Evolutionary conservation across 1,140 invertebrate genomes (phyloP), one percentile per base, ranked within the genome.

Genomic region (Antheraea pernyi): DNA sequence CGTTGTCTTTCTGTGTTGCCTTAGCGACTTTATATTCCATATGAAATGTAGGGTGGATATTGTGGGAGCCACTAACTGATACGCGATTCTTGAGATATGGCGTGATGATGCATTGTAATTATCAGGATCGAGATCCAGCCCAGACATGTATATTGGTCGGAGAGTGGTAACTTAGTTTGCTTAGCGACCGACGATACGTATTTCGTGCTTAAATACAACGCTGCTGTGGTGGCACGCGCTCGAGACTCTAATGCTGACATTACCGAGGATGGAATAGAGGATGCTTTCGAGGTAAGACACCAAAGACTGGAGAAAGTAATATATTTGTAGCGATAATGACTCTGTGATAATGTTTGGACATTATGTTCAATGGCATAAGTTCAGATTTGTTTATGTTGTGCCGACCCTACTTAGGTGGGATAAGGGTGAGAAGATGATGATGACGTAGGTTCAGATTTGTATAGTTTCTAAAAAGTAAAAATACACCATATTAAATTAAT

Each of bases 101-200:
- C 16, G 46, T 53, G 11, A 53, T 53, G 16, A 53, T 53, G 13
- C 11, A 16, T 16, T 53, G 16, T 53, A n/a, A 53, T 53, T 53
- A 65, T 10, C 79, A 93, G 92, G 59, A 99, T 99, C 85, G 98
- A 99, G 93, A 99, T 99, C 80, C 97, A 97, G 83, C 98, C 98
- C 0, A 98, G 97, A 67, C 96, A 96, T 81, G 97, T 99, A 18
- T 98, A 96, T 85, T 99, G 99, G 99, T 98, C 98, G 22, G 99
- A 99, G 91, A 98, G 96, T 90, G 98, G 98, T 9, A 97, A 97
- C 73, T 91, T 99, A 19, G 96, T 99, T 16, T 98, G 98, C 80
- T 95, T 99, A 53, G 97, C 98, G 0, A 98, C 98, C 0, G 98
- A 99, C 65, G 98, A 99, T 74, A 97, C 97, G 58, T 99, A 99